Evolutionary conservation across 2,888 invertebrate species (phyloP).

Genomic region (Brachynemurus nebulosus): DNA sequence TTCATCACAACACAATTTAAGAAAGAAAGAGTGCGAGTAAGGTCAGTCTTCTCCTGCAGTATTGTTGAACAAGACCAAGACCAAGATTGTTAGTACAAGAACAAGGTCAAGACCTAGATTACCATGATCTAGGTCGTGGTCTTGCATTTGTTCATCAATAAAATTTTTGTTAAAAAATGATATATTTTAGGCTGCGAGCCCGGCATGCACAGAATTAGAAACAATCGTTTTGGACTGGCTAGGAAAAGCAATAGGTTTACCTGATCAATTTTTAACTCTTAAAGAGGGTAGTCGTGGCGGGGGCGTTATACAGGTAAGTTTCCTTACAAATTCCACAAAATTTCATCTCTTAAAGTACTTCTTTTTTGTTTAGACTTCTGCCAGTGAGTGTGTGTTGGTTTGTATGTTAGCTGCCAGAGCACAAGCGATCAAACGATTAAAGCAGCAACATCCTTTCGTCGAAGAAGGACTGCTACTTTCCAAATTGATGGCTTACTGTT

Average conservation of each 20-base stretch:
- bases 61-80: too few relatives aligned
- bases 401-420: slow-evolving; percentile 86
- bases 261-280: slow-evolving; percentile 72
- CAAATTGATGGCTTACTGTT: slow-evolving; percentile 87
- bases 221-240: slow-evolving; percentile 94
- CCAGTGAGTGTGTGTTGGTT: slow-evolving; percentile 89
- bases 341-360: not conserved
- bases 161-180: not conserved
- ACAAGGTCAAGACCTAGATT: too few relatives aligned
- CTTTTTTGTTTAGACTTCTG: slow-evolving; percentile 59
- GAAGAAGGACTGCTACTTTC: slow-evolving; percentile 84
- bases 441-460: slow-evolving; percentile 70
- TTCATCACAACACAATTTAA: too few relatives aligned
- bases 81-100: too few relatives aligned
- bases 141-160: not conserved
- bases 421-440: slow-evolving; percentile 71
- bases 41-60: too few relatives aligned
- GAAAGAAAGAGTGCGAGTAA: too few relatives aligned
- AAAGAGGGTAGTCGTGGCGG: slow-evolving; percentile 80
- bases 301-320: slow-evolving; percentile 78
- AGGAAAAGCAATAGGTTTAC: slow-evolving; percentile 88
- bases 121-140: too few relatives aligned
- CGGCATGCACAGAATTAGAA: slow-evolving; percentile 91
- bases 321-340: not conserved
- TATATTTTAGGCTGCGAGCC: slow-evolving; percentile 76